Conservation (phyloP, 2,797 vertebrate species). For the Betta splendens region DNA sequence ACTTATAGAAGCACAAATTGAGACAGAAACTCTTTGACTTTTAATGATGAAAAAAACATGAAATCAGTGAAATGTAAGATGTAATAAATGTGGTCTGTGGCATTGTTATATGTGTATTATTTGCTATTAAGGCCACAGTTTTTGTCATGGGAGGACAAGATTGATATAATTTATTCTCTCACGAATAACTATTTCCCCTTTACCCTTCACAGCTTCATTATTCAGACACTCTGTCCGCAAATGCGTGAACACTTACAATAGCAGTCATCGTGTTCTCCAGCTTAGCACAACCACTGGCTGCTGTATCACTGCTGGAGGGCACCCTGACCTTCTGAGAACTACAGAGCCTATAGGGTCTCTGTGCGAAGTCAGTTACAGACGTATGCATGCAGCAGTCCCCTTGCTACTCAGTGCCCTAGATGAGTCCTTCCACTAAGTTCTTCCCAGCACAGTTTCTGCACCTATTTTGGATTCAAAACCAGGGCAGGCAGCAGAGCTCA, state of each 20-base stretch:
- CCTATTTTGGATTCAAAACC: conserved; percentile 74
- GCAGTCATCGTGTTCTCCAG: background rate
- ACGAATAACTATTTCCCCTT: too few relatives aligned
- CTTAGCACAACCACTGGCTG: background rate
- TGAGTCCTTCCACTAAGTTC: conserved; percentile 58
- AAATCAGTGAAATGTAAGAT: too few relatives aligned
- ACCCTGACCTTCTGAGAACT: conserved; percentile 1
- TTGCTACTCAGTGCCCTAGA: conserved; percentile 59
- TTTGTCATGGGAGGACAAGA: background rate
- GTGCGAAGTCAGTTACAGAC: conserved; percentile 16
- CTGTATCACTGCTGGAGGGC: conserved; percentile 28
- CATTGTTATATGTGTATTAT: too few relatives aligned
- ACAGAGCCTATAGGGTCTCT: background rate
- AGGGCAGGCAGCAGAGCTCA: conserved; percentile 64
- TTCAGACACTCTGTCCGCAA: too few relatives aligned
- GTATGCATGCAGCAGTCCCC: conserved; percentile 21
- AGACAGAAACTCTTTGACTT: too few relatives aligned
- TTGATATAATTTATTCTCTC: too few relatives aligned
- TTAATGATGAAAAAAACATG: too few relatives aligned
- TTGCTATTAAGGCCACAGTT: too few relatives aligned
- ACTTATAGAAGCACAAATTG: too few relatives aligned
- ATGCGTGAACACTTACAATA: background rate
- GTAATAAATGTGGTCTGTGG: too few relatives aligned
- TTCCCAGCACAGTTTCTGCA: conserved; percentile 70
- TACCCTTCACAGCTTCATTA: background rate